Evolutionary conservation across 1,140 invertebrate genomes (phyloP).

Genomic region (fruit fly (Drosophila melanogaster)): DNA sequence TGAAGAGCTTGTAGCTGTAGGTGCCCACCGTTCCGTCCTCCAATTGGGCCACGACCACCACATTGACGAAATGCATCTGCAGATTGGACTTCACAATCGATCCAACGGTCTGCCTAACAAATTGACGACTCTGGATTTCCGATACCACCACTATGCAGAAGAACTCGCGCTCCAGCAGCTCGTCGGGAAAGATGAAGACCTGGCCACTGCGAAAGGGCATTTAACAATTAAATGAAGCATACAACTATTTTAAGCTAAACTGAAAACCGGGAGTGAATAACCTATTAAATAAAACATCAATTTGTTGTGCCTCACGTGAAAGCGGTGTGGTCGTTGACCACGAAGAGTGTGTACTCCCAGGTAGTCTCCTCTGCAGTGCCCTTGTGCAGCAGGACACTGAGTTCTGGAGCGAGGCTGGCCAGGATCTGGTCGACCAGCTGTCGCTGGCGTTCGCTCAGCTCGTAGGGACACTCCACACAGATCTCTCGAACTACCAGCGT

Average conservation of each 20-base stretch:
- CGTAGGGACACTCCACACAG: constrained; percentile 25
- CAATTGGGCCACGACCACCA: constrained; percentile 46
- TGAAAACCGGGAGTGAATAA: too few relatives aligned
- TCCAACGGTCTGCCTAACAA: background rate
- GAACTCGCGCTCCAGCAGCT: constrained; percentile 44
- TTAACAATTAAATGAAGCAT: too few relatives aligned
- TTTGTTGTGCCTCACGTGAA: constrained; percentile 44
- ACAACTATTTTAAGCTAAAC: too few relatives aligned
- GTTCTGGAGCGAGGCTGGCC: constrained; percentile 9
- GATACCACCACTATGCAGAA: constrained; percentile 57
- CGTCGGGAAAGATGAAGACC: constrained; percentile 16
- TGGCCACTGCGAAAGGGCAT: constrained; percentile 10
- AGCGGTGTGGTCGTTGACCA: constrained; percentile 34
- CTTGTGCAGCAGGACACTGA: constrained; percentile 33
- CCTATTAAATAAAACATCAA: too few relatives aligned
- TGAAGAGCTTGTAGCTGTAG: constrained; percentile 50
- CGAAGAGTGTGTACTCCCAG: constrained; percentile 59
- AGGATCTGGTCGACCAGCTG: constrained; percentile 44
- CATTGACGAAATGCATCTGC: constrained; percentile 28
- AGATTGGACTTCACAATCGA: constrained; percentile 22
- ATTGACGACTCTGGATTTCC: background rate
- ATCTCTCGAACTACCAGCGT: constrained; percentile 45
- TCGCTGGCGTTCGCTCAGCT: constrained; percentile 14
- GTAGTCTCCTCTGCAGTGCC: constrained; percentile 8
- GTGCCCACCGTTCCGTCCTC: constrained; percentile 22